phyloP scores from a whole-genome alignment of 2,113 vertebrate species.

The Monopterus albus region DNA sequence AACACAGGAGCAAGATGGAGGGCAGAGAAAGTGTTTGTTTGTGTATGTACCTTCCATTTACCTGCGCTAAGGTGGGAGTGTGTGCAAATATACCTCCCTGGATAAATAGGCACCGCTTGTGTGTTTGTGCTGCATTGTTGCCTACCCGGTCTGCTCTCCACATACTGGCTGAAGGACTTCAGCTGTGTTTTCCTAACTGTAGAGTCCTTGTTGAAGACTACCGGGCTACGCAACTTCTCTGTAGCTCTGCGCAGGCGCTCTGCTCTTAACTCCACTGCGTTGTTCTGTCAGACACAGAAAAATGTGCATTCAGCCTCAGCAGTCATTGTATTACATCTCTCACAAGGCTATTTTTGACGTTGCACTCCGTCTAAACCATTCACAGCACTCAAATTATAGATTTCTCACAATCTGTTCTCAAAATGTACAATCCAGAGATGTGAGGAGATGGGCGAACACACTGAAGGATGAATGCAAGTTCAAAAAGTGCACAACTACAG shows the following conservation, averaged over 20 bases:
- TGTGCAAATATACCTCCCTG: conserved; percentile 38
- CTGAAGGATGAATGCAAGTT: background rate
- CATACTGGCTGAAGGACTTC: conserved; percentile 98
- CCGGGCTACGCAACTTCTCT: conserved; percentile 91
- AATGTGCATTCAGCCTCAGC: background rate
- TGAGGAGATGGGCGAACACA: too few species aligned
- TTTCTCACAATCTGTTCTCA: background rate
- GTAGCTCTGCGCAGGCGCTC: conserved; percentile 92
- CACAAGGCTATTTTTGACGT: too few species aligned
- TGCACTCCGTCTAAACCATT: background rate
- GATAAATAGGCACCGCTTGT: conserved; percentile 29
- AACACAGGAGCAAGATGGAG: too few species aligned
- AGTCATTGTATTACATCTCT: background rate
- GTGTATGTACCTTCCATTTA: too few species aligned
- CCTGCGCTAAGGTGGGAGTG: too few species aligned
- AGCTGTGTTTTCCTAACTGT: conserved; percentile 96
- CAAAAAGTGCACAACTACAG: background rate
- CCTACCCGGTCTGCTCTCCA: conserved; percentile 96
- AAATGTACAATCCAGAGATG: background rate
- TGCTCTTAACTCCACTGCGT: conserved; percentile 87
- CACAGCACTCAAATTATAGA: background rate
- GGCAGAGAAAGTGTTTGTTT: too few species aligned
- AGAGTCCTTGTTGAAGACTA: conserved; percentile 95
- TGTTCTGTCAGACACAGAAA: conserved; percentile 82
- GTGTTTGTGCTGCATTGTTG: conserved; percentile 29